A percentile compares a stretch with the other conserved stretches of the same genome.
Conservation (phyloP, 1,140 invertebrate genomes). For the Aphelinus certus region DNA sequence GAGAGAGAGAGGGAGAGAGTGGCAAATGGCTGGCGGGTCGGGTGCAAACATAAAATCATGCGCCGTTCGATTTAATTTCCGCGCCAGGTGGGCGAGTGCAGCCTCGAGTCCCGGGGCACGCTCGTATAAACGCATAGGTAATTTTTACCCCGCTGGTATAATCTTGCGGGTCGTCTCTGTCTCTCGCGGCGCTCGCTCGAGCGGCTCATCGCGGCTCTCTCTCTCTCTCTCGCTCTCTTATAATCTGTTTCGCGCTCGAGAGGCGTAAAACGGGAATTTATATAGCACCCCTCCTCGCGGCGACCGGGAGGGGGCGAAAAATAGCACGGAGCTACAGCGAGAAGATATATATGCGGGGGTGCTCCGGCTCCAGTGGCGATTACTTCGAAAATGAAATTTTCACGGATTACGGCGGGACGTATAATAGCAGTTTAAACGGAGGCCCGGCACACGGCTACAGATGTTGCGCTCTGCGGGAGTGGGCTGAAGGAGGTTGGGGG, state of each 20-base stretch:
- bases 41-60: constrained; percentile 21
- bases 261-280: constrained; percentile 25
- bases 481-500: not conserved
- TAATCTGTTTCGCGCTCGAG: not conserved
- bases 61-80: constrained; percentile 31
- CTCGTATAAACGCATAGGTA: not conserved
- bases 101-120: not conserved
- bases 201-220: not conserved
- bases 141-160: constrained; percentile 15
- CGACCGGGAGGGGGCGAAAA: not conserved
- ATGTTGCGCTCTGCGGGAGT: constrained; percentile 38
- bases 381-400: constrained; percentile 40
- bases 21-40: not conserved
- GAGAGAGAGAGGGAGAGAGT: no score
- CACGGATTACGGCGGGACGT: constrained; percentile 30
- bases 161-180: constrained; percentile 15
- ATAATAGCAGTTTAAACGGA: constrained; percentile 43
- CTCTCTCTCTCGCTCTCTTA: not conserved
- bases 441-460: constrained; percentile 18
- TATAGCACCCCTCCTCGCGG: not conserved
- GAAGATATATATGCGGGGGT: no score
- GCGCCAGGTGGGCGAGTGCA: constrained; percentile 8
- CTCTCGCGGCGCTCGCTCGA: not conserved
- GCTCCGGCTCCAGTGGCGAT: not conserved
- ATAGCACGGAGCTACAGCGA: no score